These are phyloP conservation scores for Drosophila ficusphila DNA, from an alignment of 1,140 invertebrate species.

Conservation along the genomic window DNA sequence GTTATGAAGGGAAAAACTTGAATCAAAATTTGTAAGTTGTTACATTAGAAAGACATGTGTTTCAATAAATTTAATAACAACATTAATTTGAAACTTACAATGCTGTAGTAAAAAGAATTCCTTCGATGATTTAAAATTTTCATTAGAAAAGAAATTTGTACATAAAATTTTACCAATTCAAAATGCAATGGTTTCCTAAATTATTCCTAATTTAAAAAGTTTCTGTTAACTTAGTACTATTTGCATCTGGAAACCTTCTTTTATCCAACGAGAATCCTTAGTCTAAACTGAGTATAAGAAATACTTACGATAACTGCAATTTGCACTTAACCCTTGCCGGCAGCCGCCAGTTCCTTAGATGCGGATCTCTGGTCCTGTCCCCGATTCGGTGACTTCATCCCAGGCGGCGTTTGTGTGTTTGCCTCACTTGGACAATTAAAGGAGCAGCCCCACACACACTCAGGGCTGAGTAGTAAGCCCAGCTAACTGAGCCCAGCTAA, in stretches of 20 bases:
- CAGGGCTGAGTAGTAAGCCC: background rate
- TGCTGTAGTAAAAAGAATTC: too few species aligned
- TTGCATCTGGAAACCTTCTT: background rate
- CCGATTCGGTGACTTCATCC: conserved; percentile 5
- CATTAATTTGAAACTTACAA: too few species aligned
- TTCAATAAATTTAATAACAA: too few species aligned
- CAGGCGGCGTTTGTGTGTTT: conserved; percentile 23
- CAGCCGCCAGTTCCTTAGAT: conserved; percentile 27
- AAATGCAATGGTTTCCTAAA: too few species aligned
- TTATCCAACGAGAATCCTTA: background rate
- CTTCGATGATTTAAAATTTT: too few species aligned
- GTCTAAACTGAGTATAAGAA: conserved; percentile 19
- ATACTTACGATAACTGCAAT: conserved; percentile 82
- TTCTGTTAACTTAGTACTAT: too few species aligned
- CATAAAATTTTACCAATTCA: too few species aligned
- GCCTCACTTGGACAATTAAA: conserved; percentile 70
- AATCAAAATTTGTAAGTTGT: background rate
- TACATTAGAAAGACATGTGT: too few species aligned
- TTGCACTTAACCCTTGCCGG: conserved; percentile 76
- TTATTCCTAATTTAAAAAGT: background rate
- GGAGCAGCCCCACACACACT: conserved; percentile 28
- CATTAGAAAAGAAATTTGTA: too few species aligned
- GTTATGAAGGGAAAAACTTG: background rate
- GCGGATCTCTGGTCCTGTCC: background rate
- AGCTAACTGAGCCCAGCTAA: conserved; percentile 15